A percentile compares a stretch with the other conserved stretches of the same genome.
Evolutionary conservation across 1,140 invertebrate species (phyloP).

Genomic region (Cherax quadricarinatus): DNA sequence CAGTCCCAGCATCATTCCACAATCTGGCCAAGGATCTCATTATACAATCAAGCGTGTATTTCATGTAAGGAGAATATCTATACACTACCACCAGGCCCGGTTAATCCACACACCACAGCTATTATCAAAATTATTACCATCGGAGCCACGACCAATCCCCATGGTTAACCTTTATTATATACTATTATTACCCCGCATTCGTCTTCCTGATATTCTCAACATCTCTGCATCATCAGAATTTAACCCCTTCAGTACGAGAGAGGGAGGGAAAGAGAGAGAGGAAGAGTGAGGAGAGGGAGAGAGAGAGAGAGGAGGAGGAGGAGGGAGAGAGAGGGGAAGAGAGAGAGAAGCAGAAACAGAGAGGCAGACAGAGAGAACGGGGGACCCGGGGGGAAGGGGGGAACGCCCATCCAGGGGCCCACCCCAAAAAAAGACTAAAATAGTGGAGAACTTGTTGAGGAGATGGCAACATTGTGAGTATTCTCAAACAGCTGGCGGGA

Average conservation of each 20-base stretch:
- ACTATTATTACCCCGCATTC: constrained; percentile 22
- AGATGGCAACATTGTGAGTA: not conserved
- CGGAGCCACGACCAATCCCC: not conserved
- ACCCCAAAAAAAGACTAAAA: not conserved
- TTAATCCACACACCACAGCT: constrained; percentile 1
- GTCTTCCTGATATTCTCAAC: constrained; percentile 39
- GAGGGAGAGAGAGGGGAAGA: too few species aligned
- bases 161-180: constrained; percentile 32
- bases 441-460: not conserved
- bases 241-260: constrained; percentile 8
- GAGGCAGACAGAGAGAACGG: too few species aligned
- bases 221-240: not conserved
- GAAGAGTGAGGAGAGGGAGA: not conserved
- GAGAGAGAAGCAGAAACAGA: not conserved
- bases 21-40: not conserved
- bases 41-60: constrained; percentile 5
- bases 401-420: too few species aligned
- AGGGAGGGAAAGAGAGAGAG: not conserved
- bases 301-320: too few species aligned
- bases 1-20: too few species aligned
- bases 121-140: constrained; percentile 38
- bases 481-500: constrained; percentile 36
- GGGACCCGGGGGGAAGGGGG: too few species aligned
- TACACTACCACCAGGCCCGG: not conserved
- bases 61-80: constrained; percentile 1